phyloP scores from a whole-genome alignment of 2,113 vertebrate species.

The Erinaceus europaeus region DNA sequence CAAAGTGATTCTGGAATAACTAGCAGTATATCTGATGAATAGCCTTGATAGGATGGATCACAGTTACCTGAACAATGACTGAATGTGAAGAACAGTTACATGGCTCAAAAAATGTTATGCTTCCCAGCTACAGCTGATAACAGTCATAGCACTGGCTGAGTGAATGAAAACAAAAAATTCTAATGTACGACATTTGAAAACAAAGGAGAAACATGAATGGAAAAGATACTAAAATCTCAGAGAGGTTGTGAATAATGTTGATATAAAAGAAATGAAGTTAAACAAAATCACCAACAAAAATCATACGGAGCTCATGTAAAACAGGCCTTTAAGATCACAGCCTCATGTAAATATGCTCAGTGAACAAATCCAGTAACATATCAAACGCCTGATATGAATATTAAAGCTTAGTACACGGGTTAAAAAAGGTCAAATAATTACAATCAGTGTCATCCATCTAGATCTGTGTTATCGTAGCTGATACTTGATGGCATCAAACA shows the following conservation, averaged over 20 bases:
- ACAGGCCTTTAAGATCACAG: background rate
- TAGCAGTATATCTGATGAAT: background rate
- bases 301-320: constrained; percentile 12
- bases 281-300: constrained; percentile 60
- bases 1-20: background rate
- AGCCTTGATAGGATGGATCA: background rate
- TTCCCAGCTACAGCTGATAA: background rate
- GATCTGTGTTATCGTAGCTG: background rate
- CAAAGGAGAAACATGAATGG: background rate
- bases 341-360: constrained; percentile 21
- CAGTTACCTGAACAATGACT: background rate
- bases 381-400: constrained; percentile 45
- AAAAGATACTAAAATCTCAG: constrained; percentile 17
- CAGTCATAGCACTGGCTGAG: background rate
- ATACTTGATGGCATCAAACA: background rate
- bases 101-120: background rate
- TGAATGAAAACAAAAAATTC: background rate
- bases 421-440: constrained; percentile 47
- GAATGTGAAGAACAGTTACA: background rate
- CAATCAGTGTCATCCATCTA: background rate
- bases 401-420: background rate
- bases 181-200: constrained; percentile 3
- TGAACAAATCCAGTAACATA: constrained; percentile 24
- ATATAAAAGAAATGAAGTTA: background rate
- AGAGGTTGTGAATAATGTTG: constrained; percentile 51